Evolutionary conservation across 37 sponge, comb jelly and placozoan genomes (phyloP).

Genomic region (Beroe forskalii): DNA sequence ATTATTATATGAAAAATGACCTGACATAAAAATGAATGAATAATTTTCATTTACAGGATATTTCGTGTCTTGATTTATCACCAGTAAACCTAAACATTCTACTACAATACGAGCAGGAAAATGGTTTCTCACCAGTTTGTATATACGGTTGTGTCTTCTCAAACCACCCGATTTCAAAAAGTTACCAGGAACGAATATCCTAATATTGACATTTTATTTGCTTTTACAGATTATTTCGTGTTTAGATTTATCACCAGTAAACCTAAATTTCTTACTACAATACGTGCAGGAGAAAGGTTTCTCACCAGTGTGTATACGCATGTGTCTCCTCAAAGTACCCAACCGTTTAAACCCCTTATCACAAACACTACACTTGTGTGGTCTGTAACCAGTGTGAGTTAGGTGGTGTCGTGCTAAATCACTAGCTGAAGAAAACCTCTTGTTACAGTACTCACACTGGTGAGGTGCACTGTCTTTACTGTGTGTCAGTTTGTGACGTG

Average conservation of each 20-base stretch:
- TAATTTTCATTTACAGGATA: background rate
- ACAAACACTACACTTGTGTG: conserved; percentile 51
- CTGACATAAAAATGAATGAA: too few relatives aligned
- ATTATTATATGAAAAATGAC: too few relatives aligned
- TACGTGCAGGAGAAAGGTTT: too few relatives aligned
- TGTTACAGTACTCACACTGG: conserved; percentile 32
- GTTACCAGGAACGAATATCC: too few relatives aligned
- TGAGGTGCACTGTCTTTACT: background rate
- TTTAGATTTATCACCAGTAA: too few relatives aligned
- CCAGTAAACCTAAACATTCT: background rate
- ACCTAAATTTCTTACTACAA: too few relatives aligned
- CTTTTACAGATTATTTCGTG: too few relatives aligned
- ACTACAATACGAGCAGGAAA: too few relatives aligned
- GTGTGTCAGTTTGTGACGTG: conserved; percentile 5
- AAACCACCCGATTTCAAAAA: too few relatives aligned
- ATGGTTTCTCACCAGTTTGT: conserved; percentile 54
- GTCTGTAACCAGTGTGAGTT: background rate
- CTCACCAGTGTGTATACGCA: too few relatives aligned
- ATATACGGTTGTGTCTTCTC: too few relatives aligned
- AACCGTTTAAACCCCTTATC: conserved; percentile 1
- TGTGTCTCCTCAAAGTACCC: conserved; percentile 3
- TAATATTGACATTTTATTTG: too few relatives aligned
- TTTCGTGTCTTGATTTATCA: background rate
- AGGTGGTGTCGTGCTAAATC: background rate
- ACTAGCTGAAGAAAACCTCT: background rate